Evolutionary conservation across 2,888 invertebrate genomes (phyloP).

Genomic region (Lordiphosa fenestrarum): DNA sequence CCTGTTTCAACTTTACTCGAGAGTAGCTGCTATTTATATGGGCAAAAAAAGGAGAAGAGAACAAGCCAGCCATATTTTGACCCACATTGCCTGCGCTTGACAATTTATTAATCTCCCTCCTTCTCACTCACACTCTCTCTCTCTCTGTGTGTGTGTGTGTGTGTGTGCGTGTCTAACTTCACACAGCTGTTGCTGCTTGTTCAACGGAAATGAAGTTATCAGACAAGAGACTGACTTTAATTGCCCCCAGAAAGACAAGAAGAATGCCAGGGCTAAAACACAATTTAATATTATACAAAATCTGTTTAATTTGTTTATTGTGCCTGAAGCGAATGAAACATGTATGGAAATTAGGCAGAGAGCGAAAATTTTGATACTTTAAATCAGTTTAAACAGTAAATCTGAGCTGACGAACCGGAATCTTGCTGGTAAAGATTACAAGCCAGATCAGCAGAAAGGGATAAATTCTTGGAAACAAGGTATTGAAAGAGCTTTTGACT

Average conservation of each 20-base stretch:
- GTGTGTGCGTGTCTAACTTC: conserved; percentile 19
- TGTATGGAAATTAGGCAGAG: too few relatives aligned
- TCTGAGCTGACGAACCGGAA: too few relatives aligned
- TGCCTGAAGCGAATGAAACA: too few relatives aligned
- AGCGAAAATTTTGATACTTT: too few relatives aligned
- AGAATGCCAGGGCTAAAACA: conserved; percentile 6
- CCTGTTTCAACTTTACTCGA: conserved; percentile 64
- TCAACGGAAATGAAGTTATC: conserved; percentile 65
- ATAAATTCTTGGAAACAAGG: too few relatives aligned
- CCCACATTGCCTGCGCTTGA: conserved; percentile 60
- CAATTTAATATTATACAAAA: too few relatives aligned
- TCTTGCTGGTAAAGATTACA: too few relatives aligned
- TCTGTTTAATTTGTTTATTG: too few relatives aligned
- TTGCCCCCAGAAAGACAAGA: conserved; percentile 30
- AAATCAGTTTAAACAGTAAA: too few relatives aligned
- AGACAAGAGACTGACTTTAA: conserved; percentile 37
- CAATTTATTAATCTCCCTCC: conserved; percentile 62
- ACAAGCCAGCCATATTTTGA: conserved; percentile 50
- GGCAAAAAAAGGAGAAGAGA: conserved; percentile 4
- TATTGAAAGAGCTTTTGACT: too few relatives aligned
- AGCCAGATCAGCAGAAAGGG: too few relatives aligned
- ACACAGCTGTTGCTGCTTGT: conserved; percentile 52
- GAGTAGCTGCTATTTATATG: conserved; percentile 53
- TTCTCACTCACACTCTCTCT: too few relatives aligned
- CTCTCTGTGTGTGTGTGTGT: background rate